Conservation (phyloP, 1,140 invertebrate genomes). For the Bombus difficillimus region DNA sequence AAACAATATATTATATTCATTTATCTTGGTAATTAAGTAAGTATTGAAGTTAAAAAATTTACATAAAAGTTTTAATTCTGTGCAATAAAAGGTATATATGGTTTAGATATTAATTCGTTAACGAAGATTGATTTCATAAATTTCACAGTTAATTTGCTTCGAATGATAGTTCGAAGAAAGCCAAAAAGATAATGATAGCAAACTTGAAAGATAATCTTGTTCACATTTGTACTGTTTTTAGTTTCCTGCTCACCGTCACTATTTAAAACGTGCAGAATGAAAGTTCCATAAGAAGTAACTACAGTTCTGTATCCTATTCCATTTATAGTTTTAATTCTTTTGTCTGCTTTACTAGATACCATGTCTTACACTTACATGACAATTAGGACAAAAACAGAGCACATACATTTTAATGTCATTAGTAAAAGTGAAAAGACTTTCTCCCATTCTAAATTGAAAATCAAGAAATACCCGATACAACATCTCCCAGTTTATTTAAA, state of each 20-base stretch:
- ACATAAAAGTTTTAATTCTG: no score
- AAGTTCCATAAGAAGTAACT: conserved; percentile 1
- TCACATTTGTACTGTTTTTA: not conserved
- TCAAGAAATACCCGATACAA: no score
- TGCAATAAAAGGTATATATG: no score
- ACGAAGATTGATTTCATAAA: not conserved
- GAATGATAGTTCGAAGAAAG: not conserved
- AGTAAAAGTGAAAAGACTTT: no score
- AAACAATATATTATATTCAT: no score
- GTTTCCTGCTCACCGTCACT: not conserved
- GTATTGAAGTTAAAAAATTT: no score
- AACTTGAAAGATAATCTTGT: not conserved
- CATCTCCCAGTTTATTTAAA: not conserved
- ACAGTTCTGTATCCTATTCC: not conserved
- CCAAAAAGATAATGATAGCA: not conserved
- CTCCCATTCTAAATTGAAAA: no score
- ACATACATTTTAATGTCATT: not conserved
- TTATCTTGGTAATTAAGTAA: no score
- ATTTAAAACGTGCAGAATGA: not conserved
- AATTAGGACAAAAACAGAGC: not conserved
- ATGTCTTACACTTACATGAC: not conserved
- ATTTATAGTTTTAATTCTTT: not conserved
- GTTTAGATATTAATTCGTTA: not conserved
- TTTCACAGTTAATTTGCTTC: not conserved
- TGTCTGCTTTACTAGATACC: not conserved